Base-by-base conservation (phyloP, 2,888 invertebrate species). In the Chloromyia formosa region DNA sequence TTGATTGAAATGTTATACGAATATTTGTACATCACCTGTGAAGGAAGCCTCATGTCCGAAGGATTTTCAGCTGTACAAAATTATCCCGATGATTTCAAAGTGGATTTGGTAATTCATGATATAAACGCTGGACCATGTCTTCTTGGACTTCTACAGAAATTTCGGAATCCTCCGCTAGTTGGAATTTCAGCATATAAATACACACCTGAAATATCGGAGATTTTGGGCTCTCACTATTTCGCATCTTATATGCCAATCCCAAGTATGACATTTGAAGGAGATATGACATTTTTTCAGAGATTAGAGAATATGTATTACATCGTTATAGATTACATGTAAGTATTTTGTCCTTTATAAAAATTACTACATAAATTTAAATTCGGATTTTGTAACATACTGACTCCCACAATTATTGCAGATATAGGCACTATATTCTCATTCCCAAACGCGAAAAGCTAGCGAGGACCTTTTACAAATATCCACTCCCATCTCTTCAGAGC, bases 81-180 rank as follows among this genome's bases (percentile, higher is more conserved):
- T 35, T 81, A 83, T 75, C 80, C 82, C 0, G 72, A 79, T 40
- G 78, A 81, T 74, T 82, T 81, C 73, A 80, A 80, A 66, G 82
- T 83, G 74, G 83, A 83, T 76, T 53, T 81, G 5, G 80, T 83
- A 14, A 74, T 83, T 1, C 76, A 80, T 12, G 83, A 83, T 66
- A 73, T 81, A n/a, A 80, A 80, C 0, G 58, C 77, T 1, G 79
- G 80, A 1, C 74, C 77, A 2, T 82, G 82, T 73, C 69, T 82
- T 1, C 74, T 80, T 54, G 81, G 81, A 14, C 66, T 83, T 1
- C 79, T 83, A 3, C 80, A 81, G 54, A 80, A 80, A 58, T 84
- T 83, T 71, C 78, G 79, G 4, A 78, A 79, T 69, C 81, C 82
- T 9, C 81, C 81, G 1, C 76, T 79, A 0, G 77, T 83, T 1